A percentile compares a stretch with the other conserved stretches of the same genome.
Evolutionary conservation across 2,113 vertebrate species (phyloP).

Genomic region (Lynx canadensis): DNA sequence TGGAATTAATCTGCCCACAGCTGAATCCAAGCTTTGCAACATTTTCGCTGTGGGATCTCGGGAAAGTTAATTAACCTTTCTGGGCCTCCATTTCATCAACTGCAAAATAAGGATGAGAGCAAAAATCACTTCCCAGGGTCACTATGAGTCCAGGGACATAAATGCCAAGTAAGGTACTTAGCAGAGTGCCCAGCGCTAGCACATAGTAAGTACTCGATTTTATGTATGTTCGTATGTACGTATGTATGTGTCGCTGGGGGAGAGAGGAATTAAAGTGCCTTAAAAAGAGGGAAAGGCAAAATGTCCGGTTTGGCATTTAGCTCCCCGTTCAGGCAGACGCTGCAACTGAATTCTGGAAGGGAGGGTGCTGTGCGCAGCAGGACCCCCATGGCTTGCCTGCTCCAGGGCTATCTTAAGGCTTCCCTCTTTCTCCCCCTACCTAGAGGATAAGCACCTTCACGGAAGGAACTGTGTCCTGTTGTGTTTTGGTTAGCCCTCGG

Average conservation of each 20-base stretch:
- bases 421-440: not conserved
- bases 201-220: not conserved
- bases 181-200: not conserved
- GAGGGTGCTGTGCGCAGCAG: not conserved
- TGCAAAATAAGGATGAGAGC: constrained; percentile 13
- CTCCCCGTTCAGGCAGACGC: not conserved
- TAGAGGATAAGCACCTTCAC: not conserved
- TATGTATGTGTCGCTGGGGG: too few relatives aligned
- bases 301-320: not conserved
- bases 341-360: not conserved
- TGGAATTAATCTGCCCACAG: constrained; percentile 13
- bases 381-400: not conserved
- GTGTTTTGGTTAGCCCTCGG: not conserved
- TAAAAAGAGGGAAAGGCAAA: not conserved
- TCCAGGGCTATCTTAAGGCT: not conserved
- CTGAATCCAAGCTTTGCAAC: not conserved
- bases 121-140: not conserved
- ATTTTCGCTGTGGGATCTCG: constrained; percentile 2
- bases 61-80: constrained; percentile 39
- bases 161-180: not conserved
- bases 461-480: not conserved
- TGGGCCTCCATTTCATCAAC: constrained; percentile 49
- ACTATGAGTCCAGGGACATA: not conserved
- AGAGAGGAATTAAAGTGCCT: not conserved
- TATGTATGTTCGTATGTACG: too few relatives aligned